Evolutionary conservation across 2,888 invertebrate genomes (phyloP).

Genomic region (Trichacis sp.): DNA sequence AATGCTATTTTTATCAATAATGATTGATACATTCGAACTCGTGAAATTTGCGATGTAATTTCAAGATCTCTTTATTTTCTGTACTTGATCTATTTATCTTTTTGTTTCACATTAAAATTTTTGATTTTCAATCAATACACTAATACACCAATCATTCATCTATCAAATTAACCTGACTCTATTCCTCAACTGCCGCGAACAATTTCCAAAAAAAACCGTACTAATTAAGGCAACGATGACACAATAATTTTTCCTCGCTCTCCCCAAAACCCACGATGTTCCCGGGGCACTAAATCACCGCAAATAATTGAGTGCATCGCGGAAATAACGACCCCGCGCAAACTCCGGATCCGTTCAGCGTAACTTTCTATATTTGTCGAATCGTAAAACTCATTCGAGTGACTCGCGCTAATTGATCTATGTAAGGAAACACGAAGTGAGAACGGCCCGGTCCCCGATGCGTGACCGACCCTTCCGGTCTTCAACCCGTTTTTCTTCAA

Average conservation of each 20-base stretch:
- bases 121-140: no score
- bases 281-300: background rate
- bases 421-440: conserved; percentile 43
- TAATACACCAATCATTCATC: no score
- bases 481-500: conserved; percentile 24
- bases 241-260: background rate
- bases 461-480: conserved; percentile 40
- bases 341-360: conserved; percentile 19
- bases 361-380: conserved; percentile 44
- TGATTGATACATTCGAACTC: no score
- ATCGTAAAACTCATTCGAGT: conserved; percentile 44
- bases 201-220: background rate
- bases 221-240: background rate
- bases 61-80: no score
- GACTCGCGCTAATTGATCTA: conserved; percentile 44
- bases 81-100: no score
- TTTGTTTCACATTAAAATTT: no score
- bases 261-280: background rate
- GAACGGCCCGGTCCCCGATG: conserved; percentile 33
- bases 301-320: conserved; percentile 32
- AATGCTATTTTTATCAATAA: no score
- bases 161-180: no score
- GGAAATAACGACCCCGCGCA: conserved; percentile 34
- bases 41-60: no score
- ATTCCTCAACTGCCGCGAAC: no score